phyloP scores from a whole-genome alignment of 2,888 invertebrate species.

The Pristionchus japonicus region DNA sequence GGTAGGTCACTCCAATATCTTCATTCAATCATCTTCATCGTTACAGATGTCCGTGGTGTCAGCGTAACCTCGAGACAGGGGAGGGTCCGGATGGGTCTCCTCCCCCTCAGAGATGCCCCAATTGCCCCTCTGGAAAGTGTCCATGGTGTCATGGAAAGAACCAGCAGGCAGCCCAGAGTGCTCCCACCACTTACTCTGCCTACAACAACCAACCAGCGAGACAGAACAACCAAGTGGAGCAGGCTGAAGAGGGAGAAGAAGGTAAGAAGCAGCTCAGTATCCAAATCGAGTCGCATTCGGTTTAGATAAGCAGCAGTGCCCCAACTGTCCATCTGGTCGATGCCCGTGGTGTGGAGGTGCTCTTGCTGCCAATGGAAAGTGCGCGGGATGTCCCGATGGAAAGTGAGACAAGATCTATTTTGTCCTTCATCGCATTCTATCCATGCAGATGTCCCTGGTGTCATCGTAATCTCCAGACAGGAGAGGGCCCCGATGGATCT shows the following conservation, averaged over 20 bases:
- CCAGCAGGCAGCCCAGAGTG: background rate
- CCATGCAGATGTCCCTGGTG: constrained; percentile 44
- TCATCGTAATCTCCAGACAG: constrained; percentile 45
- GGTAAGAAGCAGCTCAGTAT: background rate
- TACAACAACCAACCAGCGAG: background rate
- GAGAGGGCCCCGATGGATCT: constrained; percentile 24
- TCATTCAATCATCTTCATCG: background rate
- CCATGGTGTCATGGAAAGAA: constrained; percentile 44
- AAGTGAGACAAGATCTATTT: background rate
- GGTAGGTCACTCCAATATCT: background rate
- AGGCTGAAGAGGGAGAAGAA: constrained; percentile 8
- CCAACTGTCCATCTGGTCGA: constrained; percentile 39
- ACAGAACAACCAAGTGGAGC: constrained; percentile 17
- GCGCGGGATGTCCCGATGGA: constrained; percentile 40
- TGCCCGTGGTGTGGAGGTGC: constrained; percentile 45
- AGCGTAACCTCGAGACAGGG: constrained; percentile 44
- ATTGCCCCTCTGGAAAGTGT: constrained; percentile 47
- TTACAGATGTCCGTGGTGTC: constrained; percentile 46
- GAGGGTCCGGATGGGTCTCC: constrained; percentile 40
- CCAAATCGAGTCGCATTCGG: no score
- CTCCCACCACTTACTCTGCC: background rate
- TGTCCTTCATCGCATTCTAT: background rate
- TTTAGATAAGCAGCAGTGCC: background rate
- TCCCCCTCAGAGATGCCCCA: constrained; percentile 31
- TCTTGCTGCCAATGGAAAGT: constrained; percentile 12